Base-by-base conservation (phyloP, 2,113 vertebrate genomes). In the Promerops cafer region DNA sequence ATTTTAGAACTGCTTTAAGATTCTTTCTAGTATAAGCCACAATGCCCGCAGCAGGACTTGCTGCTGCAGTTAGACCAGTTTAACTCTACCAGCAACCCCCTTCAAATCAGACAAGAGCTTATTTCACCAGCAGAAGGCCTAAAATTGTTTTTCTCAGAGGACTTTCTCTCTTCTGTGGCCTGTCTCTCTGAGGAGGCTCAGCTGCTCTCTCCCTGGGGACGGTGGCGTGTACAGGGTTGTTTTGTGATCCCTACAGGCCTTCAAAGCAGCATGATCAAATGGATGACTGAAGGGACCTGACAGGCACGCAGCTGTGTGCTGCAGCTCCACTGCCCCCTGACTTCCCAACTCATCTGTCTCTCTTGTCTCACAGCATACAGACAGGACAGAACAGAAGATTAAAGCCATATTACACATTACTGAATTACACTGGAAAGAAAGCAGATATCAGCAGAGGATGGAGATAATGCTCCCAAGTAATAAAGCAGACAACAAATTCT, bases 201-300 rank as follows among this genome's bases (percentile, higher is more conserved):
- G 2, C 53, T 74, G 50, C 84, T 31, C 16, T 63, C 42, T 90
- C 92, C 47, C 74, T 59, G 54, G 65, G 86, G 93, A 83, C 2
- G 18, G 66, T 11, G 1, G 26, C 10, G 3, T 35, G 49, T 86
- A 71, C 45, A 47, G n/a, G 18, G 21, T 0, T 33, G 60, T 56
- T 72, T 80, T 71, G 50, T 93, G 60, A 91, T 89, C 84, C 75
- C 85, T 87, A 28, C 54, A 79, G 74, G 42, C 63, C 82, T 94
- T 89, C 70, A 93, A 83, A 92, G 82, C 83, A 94, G 75, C 33
- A 30, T 94, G 93, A 93, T 87, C 93, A 97, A 95, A 90, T 68
- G 75, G 42, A 90, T 66, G 83, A 35, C 85, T 89, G 74, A 91
- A 37, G 72, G 71, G 54, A 90, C 42, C 69, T 94, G 93, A 96